Conservation (phyloP, 2,797 vertebrate genomes). For the Cuniculus paca region DNA sequence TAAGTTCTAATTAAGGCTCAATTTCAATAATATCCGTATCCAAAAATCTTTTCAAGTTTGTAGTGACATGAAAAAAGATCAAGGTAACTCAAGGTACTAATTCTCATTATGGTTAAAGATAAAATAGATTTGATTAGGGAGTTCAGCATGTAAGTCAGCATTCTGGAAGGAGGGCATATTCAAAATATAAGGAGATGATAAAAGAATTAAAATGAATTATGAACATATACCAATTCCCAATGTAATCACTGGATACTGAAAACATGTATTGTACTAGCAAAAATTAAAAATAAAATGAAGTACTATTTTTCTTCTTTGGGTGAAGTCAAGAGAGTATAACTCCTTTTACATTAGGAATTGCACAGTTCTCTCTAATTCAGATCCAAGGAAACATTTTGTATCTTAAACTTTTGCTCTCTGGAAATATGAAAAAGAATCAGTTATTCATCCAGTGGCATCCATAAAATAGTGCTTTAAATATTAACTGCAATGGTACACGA, state of each 20-base stretch:
- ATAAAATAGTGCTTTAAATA: background rate
- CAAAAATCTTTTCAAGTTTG: conserved; percentile 84
- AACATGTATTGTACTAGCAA: background rate
- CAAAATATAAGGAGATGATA: background rate
- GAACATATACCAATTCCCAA: background rate
- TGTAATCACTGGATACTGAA: background rate
- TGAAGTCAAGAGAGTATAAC: background rate
- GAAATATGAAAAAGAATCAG: conserved; percentile 22
- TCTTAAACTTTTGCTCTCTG: background rate
- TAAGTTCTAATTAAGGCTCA: conserved; percentile 87
- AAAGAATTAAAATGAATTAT: background rate
- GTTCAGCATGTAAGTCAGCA: background rate
- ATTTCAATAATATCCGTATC: conserved; percentile 85
- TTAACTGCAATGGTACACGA: conserved; percentile 46
- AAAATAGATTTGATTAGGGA: conserved; percentile 44
- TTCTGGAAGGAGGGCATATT: conserved; percentile 46
- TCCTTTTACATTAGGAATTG: conserved; percentile 54
- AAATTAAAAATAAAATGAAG: background rate
- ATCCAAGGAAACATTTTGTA: background rate
- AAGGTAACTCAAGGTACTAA: conserved; percentile 79
- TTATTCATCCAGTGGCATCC: conserved; percentile 38
- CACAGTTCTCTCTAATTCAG: conserved; percentile 49
- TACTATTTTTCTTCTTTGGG: background rate
- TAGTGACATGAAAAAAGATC: conserved; percentile 82
- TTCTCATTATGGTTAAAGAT: conserved; percentile 56